Conservation (phyloP, 2,888 invertebrate genomes). For the Andrena chrysosceles region DNA sequence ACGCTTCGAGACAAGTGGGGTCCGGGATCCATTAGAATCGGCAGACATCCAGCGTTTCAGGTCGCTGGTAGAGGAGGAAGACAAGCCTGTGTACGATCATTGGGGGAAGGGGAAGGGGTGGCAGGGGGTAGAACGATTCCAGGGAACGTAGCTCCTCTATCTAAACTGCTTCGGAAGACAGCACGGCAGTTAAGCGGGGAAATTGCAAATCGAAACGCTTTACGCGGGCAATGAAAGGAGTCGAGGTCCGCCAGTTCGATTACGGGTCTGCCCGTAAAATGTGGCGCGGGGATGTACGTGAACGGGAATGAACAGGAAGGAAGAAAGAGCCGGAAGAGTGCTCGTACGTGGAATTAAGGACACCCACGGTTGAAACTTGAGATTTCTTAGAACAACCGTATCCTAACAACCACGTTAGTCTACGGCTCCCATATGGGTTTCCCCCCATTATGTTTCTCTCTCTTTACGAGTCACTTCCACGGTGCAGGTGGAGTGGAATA, state of each 20-base stretch:
- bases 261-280: conserved; percentile 60
- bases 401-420: conserved; percentile 7
- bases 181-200: conserved; percentile 77
- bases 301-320: conserved; percentile 35
- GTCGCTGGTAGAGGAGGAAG: background rate
- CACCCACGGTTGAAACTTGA: conserved; percentile 18
- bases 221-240: conserved; percentile 79
- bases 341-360: conserved; percentile 46
- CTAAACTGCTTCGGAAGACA: conserved; percentile 73
- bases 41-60: conserved; percentile 37
- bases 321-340: conserved; percentile 42
- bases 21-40: conserved; percentile 56
- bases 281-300: conserved; percentile 58
- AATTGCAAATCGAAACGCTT: conserved; percentile 82
- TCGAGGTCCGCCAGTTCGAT: conserved; percentile 73
- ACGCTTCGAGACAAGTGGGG: conserved; percentile 32
- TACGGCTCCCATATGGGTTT: background rate
- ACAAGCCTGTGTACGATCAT: conserved; percentile 20
- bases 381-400: conserved; percentile 18
- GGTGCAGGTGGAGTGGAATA: background rate
- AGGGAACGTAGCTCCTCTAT: conserved; percentile 64
- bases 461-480: background rate
- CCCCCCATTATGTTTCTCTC: background rate
- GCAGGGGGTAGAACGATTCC: conserved; percentile 39
- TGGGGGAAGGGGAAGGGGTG: background rate